Evolutionary conservation across 1,140 invertebrate species (phyloP).

Genomic region (Apolygus lucorum): DNA sequence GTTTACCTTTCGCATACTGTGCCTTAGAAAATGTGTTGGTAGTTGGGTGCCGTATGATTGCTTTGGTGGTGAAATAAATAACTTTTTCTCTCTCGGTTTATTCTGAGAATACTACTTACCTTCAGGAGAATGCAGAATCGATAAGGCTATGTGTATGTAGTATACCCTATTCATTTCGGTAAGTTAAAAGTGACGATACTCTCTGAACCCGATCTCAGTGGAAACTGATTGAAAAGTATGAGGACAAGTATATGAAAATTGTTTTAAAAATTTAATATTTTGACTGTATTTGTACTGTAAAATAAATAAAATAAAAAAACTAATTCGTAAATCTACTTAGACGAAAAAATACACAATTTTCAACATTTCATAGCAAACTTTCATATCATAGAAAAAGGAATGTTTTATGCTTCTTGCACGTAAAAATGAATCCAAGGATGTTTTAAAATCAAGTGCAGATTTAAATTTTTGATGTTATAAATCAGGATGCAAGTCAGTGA

Average conservation of each 20-base stretch:
- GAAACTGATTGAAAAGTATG: not conserved
- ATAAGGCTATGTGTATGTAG: too few species aligned
- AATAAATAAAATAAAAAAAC: not conserved
- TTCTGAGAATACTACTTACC: not conserved
- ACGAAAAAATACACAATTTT: not conserved
- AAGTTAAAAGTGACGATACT: too few species aligned
- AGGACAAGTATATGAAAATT: too few species aligned
- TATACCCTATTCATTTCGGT: too few species aligned
- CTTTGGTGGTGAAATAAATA: not conserved
- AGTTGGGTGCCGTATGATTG: not conserved
- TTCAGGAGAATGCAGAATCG: too few species aligned
- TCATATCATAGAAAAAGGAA: not conserved
- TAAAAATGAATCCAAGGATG: not conserved
- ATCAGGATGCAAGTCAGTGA: slow-evolving; percentile 21
- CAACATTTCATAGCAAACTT: not conserved
- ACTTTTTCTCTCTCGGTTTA: too few species aligned
- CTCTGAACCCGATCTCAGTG: too few species aligned
- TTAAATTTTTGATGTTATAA: slow-evolving; percentile 16
- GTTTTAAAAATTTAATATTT: not conserved
- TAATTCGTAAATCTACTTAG: not conserved
- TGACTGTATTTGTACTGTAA: not conserved
- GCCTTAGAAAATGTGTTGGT: not conserved
- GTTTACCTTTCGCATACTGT: not conserved
- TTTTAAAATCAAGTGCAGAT: slow-evolving; percentile 17
- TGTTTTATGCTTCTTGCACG: not conserved